phyloP scores from a whole-genome alignment of 2,113 vertebrate genomes.

The Spermophilus dauricus region DNA sequence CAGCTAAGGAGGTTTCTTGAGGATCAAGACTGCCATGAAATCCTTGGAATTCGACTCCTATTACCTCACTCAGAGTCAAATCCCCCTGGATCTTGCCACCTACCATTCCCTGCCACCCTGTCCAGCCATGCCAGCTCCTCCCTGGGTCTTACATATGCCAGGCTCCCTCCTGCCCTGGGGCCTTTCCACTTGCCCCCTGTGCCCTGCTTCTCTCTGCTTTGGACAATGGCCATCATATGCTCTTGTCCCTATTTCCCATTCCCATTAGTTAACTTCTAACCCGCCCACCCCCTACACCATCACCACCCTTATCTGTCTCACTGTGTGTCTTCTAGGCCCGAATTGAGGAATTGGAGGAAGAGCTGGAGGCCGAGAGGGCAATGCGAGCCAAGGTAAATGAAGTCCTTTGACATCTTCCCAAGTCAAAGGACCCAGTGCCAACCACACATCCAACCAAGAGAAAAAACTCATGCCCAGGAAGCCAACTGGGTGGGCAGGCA shows the following conservation, averaged over 20 bases:
- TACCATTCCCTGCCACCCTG: neutral
- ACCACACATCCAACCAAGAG: neutral
- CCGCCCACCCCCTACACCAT: too few species aligned
- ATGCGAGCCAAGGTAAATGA: conserved; percentile 86
- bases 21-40: neutral
- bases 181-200: neutral
- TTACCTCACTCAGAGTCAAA: neutral
- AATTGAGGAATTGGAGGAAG: conserved; percentile 88
- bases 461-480: neutral
- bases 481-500: neutral
- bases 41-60: neutral
- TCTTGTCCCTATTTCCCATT: neutral
- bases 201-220: neutral
- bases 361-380: conserved; percentile 87
- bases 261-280: neutral
- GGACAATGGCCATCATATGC: neutral
- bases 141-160: neutral
- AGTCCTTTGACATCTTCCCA: neutral
- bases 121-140: neutral
- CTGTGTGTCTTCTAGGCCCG: conserved; percentile 69
- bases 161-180: neutral
- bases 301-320: neutral
- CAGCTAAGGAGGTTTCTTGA: neutral
- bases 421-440: neutral
- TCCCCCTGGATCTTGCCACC: neutral